Percentiles rank a stretch among this genome's conserved stretches.
phyloP scores from a whole-genome alignment of 2,888 invertebrate species.

The Pristionchus entomophagus region DNA sequence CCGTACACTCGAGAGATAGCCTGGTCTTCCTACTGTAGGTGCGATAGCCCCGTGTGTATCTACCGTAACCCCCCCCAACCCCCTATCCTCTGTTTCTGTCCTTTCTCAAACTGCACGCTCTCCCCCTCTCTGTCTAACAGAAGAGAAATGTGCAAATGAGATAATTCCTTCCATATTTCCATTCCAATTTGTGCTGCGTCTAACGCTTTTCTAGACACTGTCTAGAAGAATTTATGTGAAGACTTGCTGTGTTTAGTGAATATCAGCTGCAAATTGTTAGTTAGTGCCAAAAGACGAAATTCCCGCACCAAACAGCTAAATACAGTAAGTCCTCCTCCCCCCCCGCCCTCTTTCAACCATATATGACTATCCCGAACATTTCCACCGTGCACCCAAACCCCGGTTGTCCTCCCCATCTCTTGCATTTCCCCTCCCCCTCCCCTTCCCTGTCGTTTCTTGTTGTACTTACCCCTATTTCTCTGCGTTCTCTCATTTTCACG shows the following conservation, averaged over 20 bases:
- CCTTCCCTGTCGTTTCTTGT: too few species aligned
- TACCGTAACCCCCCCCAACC: neutral
- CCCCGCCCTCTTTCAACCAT: slow-evolving; percentile 25
- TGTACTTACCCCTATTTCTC: neutral
- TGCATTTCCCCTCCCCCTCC: neutral
- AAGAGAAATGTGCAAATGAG: neutral
- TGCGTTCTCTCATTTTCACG: neutral
- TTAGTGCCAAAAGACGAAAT: neutral
- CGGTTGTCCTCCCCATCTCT: neutral
- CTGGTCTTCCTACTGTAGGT: slow-evolving; percentile 16
- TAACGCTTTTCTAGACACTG: slow-evolving; percentile 29
- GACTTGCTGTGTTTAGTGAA: neutral
- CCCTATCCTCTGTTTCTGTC: neutral
- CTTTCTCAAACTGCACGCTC: neutral
- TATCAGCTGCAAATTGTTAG: neutral
- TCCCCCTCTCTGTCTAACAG: slow-evolving; percentile 17
- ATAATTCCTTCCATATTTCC: neutral
- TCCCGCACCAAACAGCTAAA: neutral
- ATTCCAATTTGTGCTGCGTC: neutral
- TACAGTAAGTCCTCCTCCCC: neutral
- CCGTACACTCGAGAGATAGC: neutral
- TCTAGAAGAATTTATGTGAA: neutral
- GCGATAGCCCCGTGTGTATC: neutral
- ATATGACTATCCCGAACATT: slow-evolving; percentile 18
- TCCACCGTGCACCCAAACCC: neutral